These are phyloP conservation scores for Trachelus iudaicus DNA, from an alignment of 2,888 invertebrate species.

Conservation along the genomic window DNA sequence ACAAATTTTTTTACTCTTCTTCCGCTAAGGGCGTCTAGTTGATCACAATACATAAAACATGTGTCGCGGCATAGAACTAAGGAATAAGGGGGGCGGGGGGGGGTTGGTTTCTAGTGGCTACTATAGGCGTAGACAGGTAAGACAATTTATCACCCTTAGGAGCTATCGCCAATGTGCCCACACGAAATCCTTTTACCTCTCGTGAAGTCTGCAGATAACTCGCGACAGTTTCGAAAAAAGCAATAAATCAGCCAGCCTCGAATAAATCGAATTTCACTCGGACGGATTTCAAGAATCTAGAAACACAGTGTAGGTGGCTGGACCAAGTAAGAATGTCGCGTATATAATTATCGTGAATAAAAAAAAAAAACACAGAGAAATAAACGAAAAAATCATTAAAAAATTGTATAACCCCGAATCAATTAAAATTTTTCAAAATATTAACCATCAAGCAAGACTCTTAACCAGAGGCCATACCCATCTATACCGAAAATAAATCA, in stretches of 20 bases:
- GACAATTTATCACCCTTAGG: constrained; percentile 19
- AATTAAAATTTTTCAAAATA: background rate
- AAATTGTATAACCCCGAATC: background rate
- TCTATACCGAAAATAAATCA: background rate
- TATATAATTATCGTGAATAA: too few species aligned
- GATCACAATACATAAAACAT: constrained; percentile 13
- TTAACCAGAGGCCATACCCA: background rate
- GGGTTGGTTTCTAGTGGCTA: constrained; percentile 1
- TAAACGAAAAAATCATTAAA: too few species aligned
- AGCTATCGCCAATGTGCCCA: constrained; percentile 10
- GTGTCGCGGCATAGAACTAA: constrained; percentile 9
- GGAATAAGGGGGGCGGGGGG: constrained; percentile 11
- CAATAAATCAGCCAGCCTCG: constrained; percentile 18
- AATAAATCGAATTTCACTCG: constrained; percentile 14
- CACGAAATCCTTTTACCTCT: constrained; percentile 14
- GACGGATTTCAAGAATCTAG: background rate
- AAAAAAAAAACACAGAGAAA: too few species aligned
- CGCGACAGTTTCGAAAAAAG: constrained; percentile 17
- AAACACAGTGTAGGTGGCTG: background rate
- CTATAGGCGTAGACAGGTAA: constrained; percentile 17
- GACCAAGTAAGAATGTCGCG: too few species aligned
- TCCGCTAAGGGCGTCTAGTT: background rate
- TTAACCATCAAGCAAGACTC: background rate
- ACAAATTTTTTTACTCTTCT: background rate
- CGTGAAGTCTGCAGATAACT: constrained; percentile 12